Base-by-base conservation (phyloP, 1,140 invertebrate genomes). In the Drosophila bipectinata region DNA sequence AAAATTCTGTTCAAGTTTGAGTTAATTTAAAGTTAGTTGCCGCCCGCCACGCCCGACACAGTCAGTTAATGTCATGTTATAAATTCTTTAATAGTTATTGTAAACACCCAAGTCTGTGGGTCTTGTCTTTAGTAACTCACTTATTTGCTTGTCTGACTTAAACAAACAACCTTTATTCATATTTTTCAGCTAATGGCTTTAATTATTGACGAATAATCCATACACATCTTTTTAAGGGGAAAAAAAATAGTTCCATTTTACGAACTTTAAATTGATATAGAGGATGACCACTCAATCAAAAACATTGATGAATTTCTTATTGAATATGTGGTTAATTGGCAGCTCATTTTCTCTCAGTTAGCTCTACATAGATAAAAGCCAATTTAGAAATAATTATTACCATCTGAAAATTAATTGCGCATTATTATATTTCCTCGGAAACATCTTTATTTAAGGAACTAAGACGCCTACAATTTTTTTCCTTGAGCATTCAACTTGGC, bases 1-100 rank as follows among this genome's bases (percentile, higher is more conserved):
- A 58, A 87, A 87, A 87, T 87, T 87, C 82, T 88, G 67, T 58
- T 49, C 67, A 56, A 85, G 81, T 84, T 85, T 82, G 78, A 87
- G 82, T 87, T 75, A 87, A 85, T 85, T 85, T 87, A 82, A 87
- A 88, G 78, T 87, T 87, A 69, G 66, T 69, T 37, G 37, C 51
- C 37, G 10, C 41, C 21, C 10, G 34, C 14, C n/a, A n/a, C n/a
- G n/a, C n/a, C n/a, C n/a, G n/a, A n/a, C n/a, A n/a, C n/a, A n/a
- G n/a, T n/a, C n/a, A n/a, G n/a, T n/a, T 83, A 83, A 82, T 82
- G 57, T 53, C 60, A 82, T 82, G 79, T 66, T 69, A 37, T 12
- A 37, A 37, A 12, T 37, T n/a, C 34, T 37, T 37, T n/a, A 12
- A 37, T 37, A 37, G 34, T 37, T 37, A n/a, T 37, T 37, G 12